Evolutionary conservation across 2,113 vertebrate genomes (phyloP).

Genomic region (Entelurus aequoreus): DNA sequence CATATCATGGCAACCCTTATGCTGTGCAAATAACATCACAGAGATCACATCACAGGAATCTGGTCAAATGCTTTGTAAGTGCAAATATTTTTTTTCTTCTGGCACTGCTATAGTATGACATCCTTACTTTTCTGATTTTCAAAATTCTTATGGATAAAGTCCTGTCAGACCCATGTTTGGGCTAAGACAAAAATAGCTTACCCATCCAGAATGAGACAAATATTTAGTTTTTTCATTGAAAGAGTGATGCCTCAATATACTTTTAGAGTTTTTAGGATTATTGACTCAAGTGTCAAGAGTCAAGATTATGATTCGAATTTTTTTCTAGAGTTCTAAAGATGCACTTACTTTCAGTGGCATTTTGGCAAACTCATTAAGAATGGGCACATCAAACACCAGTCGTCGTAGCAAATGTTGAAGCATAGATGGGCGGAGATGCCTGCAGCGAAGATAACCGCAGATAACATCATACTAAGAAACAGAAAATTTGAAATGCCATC

Average conservation of each 20-base stretch:
- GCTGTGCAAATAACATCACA: background rate
- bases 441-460: slow-evolving; percentile 36
- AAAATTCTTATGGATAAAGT: no score
- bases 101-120: no score
- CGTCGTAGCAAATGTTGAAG: slow-evolving; percentile 86
- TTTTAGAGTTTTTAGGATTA: background rate
- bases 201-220: no score
- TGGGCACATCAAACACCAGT: slow-evolving; percentile 90
- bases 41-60: no score
- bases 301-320: background rate
- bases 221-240: no score
- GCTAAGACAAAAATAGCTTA: no score
- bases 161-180: no score
- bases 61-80: no score
- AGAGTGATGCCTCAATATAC: no score
- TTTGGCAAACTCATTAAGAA: slow-evolving; percentile 90
- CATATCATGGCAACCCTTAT: background rate
- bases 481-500: background rate
- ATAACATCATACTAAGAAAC: background rate
- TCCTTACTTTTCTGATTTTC: no score
- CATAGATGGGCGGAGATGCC: slow-evolving; percentile 88
- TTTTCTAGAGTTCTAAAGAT: background rate
- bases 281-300: background rate
- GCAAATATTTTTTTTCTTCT: no score
- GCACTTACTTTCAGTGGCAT: slow-evolving; percentile 84